These are phyloP conservation scores for Copidosoma aretas DNA, from an alignment of 2,888 invertebrate species.

Conservation along the genomic window DNA sequence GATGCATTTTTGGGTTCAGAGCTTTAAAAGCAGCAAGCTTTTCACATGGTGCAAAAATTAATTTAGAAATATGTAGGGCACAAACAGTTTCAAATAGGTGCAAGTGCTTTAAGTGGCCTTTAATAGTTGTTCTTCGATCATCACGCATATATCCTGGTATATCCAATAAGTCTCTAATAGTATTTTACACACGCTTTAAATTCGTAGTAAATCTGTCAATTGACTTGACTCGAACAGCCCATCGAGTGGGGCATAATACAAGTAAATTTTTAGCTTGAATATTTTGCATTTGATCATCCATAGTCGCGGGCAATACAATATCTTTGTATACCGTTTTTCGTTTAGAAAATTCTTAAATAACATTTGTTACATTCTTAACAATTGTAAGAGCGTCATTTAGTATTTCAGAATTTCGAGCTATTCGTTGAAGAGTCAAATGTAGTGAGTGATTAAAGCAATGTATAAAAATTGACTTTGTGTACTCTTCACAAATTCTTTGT, in stretches of 20 bases:
- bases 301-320: no score
- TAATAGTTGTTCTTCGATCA: background rate
- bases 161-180: background rate
- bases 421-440: background rate
- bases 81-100: no score
- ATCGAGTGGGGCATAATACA: background rate
- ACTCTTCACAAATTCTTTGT: background rate
- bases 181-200: background rate
- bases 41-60: slow-evolving; percentile 1
- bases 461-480: background rate
- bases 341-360: slow-evolving; percentile 12
- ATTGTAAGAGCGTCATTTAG: background rate
- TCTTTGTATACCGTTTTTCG: background rate
- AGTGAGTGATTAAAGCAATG: background rate
- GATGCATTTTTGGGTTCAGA: no score
- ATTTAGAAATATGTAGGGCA: background rate
- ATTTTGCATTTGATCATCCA: no score
- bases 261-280: no score
- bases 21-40: background rate
- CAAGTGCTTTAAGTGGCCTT: background rate
- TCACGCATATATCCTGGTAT: background rate
- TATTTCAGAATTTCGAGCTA: background rate
- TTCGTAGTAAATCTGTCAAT: background rate
- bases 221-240: background rate
- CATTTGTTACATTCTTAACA: background rate